phyloP scores from a whole-genome alignment of 2,888 invertebrate genomes.

The Agonopterix heracliana region DNA sequence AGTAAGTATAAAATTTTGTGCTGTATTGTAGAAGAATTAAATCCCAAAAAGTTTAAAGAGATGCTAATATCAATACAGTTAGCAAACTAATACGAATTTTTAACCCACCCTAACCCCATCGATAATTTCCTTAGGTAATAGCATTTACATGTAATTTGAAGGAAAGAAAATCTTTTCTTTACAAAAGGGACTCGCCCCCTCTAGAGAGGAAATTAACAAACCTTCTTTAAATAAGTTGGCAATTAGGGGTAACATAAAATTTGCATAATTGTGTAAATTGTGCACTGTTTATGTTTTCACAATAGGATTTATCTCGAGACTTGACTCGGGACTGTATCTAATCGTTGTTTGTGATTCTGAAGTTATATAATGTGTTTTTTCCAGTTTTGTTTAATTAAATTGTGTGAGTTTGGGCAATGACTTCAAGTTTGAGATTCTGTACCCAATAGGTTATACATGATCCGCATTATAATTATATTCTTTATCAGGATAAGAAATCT shows the following conservation, averaged over 20 bases:
- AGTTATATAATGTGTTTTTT: background rate
- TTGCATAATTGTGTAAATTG: conserved; percentile 71
- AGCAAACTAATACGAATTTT: conserved; percentile 35
- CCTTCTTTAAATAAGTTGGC: conserved; percentile 73
- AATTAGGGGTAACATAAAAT: conserved; percentile 75
- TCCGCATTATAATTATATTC: too few species aligned
- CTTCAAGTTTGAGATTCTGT: too few species aligned
- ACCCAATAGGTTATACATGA: too few species aligned
- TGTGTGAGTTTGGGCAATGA: too few species aligned
- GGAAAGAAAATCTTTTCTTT: conserved; percentile 26
- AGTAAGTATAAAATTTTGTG: too few species aligned
- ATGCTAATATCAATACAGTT: too few species aligned
- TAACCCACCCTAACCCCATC: conserved; percentile 45
- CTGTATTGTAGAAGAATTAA: too few species aligned
- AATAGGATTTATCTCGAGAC: conserved; percentile 7
- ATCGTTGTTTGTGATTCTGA: background rate
- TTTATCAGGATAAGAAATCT: too few species aligned
- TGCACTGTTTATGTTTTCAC: conserved; percentile 65
- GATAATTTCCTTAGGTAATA: conserved; percentile 52
- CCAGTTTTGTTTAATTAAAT: too few species aligned
- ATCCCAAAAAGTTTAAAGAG: too few species aligned
- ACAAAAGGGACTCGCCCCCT: conserved; percentile 19
- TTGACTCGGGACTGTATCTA: background rate
- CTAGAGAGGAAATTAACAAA: conserved; percentile 57
- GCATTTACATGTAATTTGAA: conserved; percentile 64